Evolutionary conservation across 1,140 invertebrate genomes (phyloP).

Genomic region (Cyphomyrmex costatus): DNA sequence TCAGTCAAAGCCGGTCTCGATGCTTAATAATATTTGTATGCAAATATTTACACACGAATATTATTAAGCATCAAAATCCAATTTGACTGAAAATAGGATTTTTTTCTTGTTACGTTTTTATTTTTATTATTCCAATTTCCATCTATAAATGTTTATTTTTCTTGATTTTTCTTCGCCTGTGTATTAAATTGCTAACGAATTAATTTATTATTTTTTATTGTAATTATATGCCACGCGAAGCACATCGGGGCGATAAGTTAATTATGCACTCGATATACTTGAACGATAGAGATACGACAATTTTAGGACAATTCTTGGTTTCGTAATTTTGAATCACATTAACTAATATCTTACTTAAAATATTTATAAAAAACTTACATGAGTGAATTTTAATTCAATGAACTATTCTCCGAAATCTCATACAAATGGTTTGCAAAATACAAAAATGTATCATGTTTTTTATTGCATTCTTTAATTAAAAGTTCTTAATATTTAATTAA

Average conservation of each 20-base stretch:
- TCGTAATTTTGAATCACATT: background rate
- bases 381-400: background rate
- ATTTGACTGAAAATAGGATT: too few species aligned
- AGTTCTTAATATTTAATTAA: background rate
- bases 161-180: background rate
- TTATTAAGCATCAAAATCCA: too few species aligned
- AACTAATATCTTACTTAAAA: background rate
- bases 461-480: background rate
- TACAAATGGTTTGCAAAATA: background rate
- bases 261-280: background rate
- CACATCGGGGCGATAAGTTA: background rate
- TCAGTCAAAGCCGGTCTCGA: too few species aligned
- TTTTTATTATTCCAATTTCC: too few species aligned
- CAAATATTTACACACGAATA: too few species aligned
- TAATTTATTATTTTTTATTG: conserved; percentile 11
- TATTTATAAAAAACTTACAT: background rate
- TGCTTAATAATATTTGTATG: too few species aligned
- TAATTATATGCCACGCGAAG: conserved; percentile 29
- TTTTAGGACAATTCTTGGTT: background rate
- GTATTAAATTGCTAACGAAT: background rate
- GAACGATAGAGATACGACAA: background rate
- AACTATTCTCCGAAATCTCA: background rate
- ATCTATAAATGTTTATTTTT: background rate
- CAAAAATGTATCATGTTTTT: background rate
- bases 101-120: too few species aligned